Evolutionary conservation across 2,888 invertebrate species (phyloP), one percentile per base, ranked within the genome.

Genomic region (Myopa tessellatipennis): DNA sequence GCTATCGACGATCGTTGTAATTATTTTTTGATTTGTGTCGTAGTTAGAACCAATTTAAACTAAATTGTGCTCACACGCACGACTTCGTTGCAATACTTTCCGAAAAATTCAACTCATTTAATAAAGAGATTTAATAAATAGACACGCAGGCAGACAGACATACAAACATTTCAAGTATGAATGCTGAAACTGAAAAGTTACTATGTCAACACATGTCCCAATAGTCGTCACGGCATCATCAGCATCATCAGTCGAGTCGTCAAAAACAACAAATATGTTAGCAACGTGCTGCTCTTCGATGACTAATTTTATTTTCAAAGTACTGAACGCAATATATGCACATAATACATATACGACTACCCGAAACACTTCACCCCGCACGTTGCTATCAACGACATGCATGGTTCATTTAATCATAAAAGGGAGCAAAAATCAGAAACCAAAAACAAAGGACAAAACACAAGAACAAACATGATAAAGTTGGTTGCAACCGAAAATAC

Each of bases 371-470:
- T 12, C 38, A 40, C 76, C 40, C 3, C 52, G 34, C 18, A 65
- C 60, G 45, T 10, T n/a, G 61, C 55, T 63, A 67, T 60, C 68
- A 71, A 55, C 55, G n/a, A 55, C 55, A 55, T 40, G 7, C 83
- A 82, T 82, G 85, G 83, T 85, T 85, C 84, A 85, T 85, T 85
- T 84, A 84, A 82, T 83, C 81, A 79, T 81, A 83, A 84, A 82
- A 81, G 83, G 83, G 83, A 83, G 81, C 82, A 82, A 79, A n/a
- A 82, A 81, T 78, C 78, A 81, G 67, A 65, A 74, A 72, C 10
- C 71, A 36, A 72, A 8, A n/a, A 38, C 45, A 68, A 68, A 68
- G 2, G 1, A 68, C 68, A 50, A 68, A 67, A 70, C 68, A 45
- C 26, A 26, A 26, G 26, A 26, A 26, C 26, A 26, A 26, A 2